Evolutionary conservation across 2,888 invertebrate genomes (phyloP).

Genomic region (Meteorus colon): DNA sequence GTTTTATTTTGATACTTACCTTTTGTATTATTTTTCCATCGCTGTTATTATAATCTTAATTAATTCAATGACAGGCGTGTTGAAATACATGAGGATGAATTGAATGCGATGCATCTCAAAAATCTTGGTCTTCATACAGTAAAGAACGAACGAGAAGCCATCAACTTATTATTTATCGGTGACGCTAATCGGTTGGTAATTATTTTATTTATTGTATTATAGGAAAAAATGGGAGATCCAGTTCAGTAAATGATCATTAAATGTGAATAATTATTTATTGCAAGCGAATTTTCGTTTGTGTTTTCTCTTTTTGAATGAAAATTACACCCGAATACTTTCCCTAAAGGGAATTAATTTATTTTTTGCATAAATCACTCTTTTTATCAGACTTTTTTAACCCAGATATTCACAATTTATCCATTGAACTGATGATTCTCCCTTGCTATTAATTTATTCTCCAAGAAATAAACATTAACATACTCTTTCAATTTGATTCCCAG

Average conservation of each 20-base stretch:
- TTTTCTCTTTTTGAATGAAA: too few species aligned
- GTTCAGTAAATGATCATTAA: too few species aligned
- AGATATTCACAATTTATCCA: too few species aligned
- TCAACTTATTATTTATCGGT: conserved; percentile 70
- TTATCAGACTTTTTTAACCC: background rate
- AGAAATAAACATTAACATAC: background rate
- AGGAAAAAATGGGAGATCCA: too few species aligned
- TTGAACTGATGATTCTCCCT: too few species aligned
- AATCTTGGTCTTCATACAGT: conserved; percentile 74
- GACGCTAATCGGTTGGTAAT: too few species aligned
- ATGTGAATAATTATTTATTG: too few species aligned
- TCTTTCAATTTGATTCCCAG: conserved; percentile 60
- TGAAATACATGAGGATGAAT: conserved; percentile 72
- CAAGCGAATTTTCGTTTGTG: too few species aligned
- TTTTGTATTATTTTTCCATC: background rate
- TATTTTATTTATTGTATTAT: too few species aligned
- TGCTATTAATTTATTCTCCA: background rate
- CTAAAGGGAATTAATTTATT: conserved; percentile 74
- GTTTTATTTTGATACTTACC: background rate
- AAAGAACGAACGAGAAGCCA: conserved; percentile 74
- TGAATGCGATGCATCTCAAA: conserved; percentile 71
- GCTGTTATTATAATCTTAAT: conserved; percentile 21
- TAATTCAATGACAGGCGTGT: conserved; percentile 71
- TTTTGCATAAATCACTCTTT: background rate
- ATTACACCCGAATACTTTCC: too few species aligned